phyloP scores from a whole-genome alignment of 1,140 invertebrate species.

The Drosophila navojoa region DNA sequence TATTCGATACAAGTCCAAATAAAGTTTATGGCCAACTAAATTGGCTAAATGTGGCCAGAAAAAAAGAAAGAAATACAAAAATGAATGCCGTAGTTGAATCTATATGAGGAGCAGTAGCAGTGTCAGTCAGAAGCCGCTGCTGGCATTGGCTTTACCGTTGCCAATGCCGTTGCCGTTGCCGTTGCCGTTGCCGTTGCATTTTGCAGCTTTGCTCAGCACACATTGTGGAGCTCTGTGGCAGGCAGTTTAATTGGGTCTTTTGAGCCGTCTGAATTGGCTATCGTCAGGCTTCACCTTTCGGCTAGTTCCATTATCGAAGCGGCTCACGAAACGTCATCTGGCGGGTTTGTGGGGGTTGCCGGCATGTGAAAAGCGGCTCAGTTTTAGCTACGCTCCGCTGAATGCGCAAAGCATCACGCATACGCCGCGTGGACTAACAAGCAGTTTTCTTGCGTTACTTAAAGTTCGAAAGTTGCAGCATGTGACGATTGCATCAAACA shows the following conservation, averaged over 20 bases:
- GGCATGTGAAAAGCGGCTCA: conserved; percentile 51
- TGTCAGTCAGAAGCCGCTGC: not conserved
- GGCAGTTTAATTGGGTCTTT: conserved; percentile 71
- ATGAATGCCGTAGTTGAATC: conserved; percentile 1
- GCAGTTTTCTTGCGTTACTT: not conserved
- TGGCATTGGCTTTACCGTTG: not conserved
- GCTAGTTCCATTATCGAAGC: conserved; percentile 43
- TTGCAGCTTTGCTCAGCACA: conserved; percentile 11
- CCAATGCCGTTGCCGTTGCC: not conserved
- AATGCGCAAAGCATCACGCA: conserved; percentile 35
- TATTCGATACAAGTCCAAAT: conserved; percentile 35
- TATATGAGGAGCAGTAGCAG: not conserved
- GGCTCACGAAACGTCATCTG: conserved; percentile 14
- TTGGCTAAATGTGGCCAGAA: conserved; percentile 45
- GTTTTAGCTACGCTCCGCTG: conserved; percentile 32
- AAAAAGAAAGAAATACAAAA: not conserved
- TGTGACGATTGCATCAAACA: not conserved
- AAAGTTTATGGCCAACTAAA: conserved; percentile 68
- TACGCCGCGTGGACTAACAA: conserved; percentile 31
- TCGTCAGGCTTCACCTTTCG: conserved; percentile 20
- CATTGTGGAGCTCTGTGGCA: conserved; percentile 3
- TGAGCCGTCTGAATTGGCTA: conserved; percentile 32
- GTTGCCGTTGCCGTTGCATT: not conserved
- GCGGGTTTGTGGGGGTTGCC: not conserved
- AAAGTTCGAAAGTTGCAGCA: not conserved